phyloP scores from a whole-genome alignment of 53 echinoderm and acorn worm genomes.

The Actinopyga echinites region DNA sequence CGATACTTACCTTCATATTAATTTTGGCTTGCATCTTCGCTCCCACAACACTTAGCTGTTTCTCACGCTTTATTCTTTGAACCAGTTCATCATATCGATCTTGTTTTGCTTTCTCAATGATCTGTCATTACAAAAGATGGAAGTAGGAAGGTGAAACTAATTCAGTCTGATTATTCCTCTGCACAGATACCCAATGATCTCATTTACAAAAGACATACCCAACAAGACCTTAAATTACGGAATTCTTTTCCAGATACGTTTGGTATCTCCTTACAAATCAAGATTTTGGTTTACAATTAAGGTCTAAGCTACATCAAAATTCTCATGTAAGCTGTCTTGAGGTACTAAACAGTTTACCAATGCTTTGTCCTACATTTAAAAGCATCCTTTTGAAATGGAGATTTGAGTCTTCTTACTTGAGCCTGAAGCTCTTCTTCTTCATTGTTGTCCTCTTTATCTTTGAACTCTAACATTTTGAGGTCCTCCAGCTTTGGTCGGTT shows the following conservation, averaged over 20 bases:
- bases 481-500: constrained; percentile 64
- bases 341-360: too few species aligned
- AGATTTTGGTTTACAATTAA: too few species aligned
- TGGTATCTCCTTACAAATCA: too few species aligned
- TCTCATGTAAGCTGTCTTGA: too few species aligned
- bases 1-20: constrained; percentile 57
- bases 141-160: not conserved
- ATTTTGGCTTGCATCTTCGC: constrained; percentile 85
- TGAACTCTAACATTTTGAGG: constrained; percentile 10
- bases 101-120: constrained; percentile 56
- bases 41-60: constrained; percentile 74
- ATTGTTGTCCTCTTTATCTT: not conserved
- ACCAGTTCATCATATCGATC: constrained; percentile 76
- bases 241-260: too few species aligned
- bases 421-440: constrained; percentile 25
- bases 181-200: not conserved
- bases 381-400: too few species aligned
- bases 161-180: too few species aligned
- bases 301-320: too few species aligned
- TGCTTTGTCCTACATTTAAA: too few species aligned
- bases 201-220: not conserved
- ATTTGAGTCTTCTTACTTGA: not conserved
- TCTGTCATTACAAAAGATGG: constrained; percentile 35
- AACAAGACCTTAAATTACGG: too few species aligned
- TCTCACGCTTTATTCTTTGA: constrained; percentile 73